These are phyloP conservation scores for Stegana nigrithorax DNA, from an alignment of 2,888 invertebrate species.

Conservation along the genomic window DNA sequence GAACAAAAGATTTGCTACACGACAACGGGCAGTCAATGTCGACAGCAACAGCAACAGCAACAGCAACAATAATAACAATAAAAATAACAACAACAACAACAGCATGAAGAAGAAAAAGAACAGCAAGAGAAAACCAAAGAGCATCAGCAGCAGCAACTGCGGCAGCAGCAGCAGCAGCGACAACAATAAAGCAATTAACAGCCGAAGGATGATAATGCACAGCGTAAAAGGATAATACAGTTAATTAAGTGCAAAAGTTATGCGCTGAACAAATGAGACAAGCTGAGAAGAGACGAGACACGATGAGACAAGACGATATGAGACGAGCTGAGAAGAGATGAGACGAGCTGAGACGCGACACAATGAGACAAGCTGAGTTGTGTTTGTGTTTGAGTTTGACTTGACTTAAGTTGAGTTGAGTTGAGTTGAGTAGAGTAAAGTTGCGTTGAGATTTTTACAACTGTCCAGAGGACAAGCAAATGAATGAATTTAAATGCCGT, in stretches of 20 bases:
- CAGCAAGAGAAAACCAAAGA: no score
- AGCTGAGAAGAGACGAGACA: no score
- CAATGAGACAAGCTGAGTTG: no score
- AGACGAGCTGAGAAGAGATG: no score
- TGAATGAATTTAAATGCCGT: not conserved
- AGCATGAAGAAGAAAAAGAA: no score
- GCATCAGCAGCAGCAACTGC: conserved; percentile 13
- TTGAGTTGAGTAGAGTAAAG: no score
- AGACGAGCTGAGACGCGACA: no score
- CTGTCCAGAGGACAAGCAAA: not conserved
- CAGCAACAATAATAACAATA: not conserved
- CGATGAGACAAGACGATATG: no score
- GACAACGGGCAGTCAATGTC: conserved; percentile 26
- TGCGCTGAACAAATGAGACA: no score
- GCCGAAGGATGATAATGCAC: conserved; percentile 24
- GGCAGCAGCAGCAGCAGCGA: not conserved
- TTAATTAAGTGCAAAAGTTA: conserved; percentile 61
- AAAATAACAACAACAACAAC: no score
- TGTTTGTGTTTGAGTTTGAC: no score
- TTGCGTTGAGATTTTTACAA: conserved; percentile 8
- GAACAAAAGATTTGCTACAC: conserved; percentile 31
- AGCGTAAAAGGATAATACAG: conserved; percentile 48
- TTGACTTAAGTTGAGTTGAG: no score
- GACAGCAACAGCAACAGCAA: conserved; percentile 14
- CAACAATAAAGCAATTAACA: conserved; percentile 56